phyloP scores from a whole-genome alignment of 2,888 invertebrate species.

The Dendrolimus houi region DNA sequence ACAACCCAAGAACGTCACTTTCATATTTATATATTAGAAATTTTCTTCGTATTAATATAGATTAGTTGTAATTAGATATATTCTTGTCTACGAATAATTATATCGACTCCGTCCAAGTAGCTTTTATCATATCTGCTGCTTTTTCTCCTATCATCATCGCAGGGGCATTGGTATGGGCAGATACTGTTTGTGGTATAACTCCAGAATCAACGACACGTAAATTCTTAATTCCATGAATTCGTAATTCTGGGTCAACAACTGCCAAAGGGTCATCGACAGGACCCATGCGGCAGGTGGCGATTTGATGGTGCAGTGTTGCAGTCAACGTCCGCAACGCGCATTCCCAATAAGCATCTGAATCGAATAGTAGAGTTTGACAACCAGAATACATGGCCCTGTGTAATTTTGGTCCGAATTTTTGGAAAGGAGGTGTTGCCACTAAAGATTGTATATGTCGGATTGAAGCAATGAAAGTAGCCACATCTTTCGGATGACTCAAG shows the following conservation, averaged over 20 bases:
- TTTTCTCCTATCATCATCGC: constrained; percentile 84
- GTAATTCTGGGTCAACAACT: constrained; percentile 79
- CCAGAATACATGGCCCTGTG: constrained; percentile 68
- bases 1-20: too few relatives aligned
- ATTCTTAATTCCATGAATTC: constrained; percentile 76
- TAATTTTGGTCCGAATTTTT: constrained; percentile 70
- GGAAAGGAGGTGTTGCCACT: constrained; percentile 75
- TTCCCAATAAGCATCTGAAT: constrained; percentile 82
- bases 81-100: neutral
- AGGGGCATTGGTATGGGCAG: constrained; percentile 82
- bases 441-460: constrained; percentile 79
- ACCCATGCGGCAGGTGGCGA: constrained; percentile 85
- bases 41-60: too few relatives aligned
- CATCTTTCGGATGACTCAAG: constrained; percentile 78
- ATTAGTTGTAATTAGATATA: too few relatives aligned
- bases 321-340: constrained; percentile 79
- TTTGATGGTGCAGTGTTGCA: constrained; percentile 79
- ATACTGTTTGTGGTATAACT: constrained; percentile 78
- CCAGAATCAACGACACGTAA: constrained; percentile 83
- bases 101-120: constrained; percentile 40
- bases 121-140: constrained; percentile 79
- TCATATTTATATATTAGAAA: too few relatives aligned
- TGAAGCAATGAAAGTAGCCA: constrained; percentile 76
- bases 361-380: constrained; percentile 65
- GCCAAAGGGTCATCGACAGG: constrained; percentile 76